Evolutionary conservation across 2,888 invertebrate species (phyloP).

Genomic region (Pterostichus madidus): DNA sequence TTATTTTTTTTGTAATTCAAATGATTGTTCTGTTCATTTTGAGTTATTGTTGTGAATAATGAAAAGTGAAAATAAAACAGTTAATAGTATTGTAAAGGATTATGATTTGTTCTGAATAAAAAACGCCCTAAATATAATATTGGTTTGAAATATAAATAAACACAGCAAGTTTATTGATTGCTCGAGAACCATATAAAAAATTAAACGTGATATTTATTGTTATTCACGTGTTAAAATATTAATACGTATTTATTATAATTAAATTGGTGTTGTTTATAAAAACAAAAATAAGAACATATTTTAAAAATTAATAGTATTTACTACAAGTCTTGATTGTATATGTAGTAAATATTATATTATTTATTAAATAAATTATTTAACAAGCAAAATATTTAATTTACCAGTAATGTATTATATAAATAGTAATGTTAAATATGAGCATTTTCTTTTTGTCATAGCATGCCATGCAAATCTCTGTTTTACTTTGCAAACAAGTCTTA

Average conservation of each 20-base stretch:
- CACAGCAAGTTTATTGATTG: no score
- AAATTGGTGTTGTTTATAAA: conserved; percentile 40
- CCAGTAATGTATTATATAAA: conserved; percentile 46
- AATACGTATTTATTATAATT: conserved; percentile 34
- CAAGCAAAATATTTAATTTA: conserved; percentile 43
- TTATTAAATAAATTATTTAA: conserved; percentile 45
- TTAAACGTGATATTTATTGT: neutral
- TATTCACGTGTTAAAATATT: conserved; percentile 26
- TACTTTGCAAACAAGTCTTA: conserved; percentile 13
- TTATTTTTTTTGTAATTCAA: no score
- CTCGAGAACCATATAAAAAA: no score
- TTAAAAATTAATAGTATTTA: conserved; percentile 53
- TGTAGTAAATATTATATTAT: conserved; percentile 49
- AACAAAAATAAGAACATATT: conserved; percentile 47
- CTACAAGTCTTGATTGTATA: conserved; percentile 39
- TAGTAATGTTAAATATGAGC: conserved; percentile 22
- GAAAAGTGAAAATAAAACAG: no score
- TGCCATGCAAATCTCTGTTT: conserved; percentile 3
- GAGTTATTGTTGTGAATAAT: no score
- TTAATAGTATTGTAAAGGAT: no score
- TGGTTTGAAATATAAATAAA: no score
- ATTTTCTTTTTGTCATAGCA: conserved; percentile 32
- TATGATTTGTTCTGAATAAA: no score
- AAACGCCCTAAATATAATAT: no score
- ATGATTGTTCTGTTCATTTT: no score